Evolutionary conservation across 2,797 vertebrate genomes (phyloP), one percentile per base, ranked within the genome.

Genomic region (Gymnoscopelus braueri): DNA sequence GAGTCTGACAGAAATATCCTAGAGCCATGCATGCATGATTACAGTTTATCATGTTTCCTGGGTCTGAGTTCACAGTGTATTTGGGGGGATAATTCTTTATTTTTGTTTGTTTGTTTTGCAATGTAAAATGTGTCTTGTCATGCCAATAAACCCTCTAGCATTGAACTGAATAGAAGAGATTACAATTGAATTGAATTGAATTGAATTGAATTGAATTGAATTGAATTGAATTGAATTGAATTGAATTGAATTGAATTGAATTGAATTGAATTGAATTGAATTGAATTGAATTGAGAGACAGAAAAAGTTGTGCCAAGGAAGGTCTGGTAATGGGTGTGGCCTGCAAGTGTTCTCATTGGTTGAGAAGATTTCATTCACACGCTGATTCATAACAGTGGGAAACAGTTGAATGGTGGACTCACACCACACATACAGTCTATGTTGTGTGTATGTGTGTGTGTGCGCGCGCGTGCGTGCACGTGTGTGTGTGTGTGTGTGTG

Each of bases 311-410:
- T 68, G 72, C 68, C 75, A 64, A 61, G 69, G 65, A 70, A 78
- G 77, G 77, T 86, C 84, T 19, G 74, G 73, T 79, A 69, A 72
- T 2, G 57, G 70, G 48, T 73, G 58, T 1, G 50, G 69, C 72
- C 71, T 83, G 15, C 19, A 48, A 79, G 69, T 15, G 69, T 80
- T 86, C 67, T 77, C 71, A 89, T 84, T 91, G 90, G 88, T 72
- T 69, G 68, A 74, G 63, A 72, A 79, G 26, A 44, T 79, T 86
- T 87, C 84, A 88, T 88, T 90, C 85, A 89, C 72, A 72, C 51
- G 63, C 62, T 69, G 83, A 90, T 91, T 88, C 88, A 86, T 76
- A 82, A 80, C 78, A 77, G 75, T 82, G 80, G 84, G 82, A 88
- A 90, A 78, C 56, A 44, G 67, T 60, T 67, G 72, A 87, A 74